These are phyloP conservation scores for Natrix natrix DNA, from an alignment of 2,797 vertebrate genomes.

Conservation along the genomic window DNA sequence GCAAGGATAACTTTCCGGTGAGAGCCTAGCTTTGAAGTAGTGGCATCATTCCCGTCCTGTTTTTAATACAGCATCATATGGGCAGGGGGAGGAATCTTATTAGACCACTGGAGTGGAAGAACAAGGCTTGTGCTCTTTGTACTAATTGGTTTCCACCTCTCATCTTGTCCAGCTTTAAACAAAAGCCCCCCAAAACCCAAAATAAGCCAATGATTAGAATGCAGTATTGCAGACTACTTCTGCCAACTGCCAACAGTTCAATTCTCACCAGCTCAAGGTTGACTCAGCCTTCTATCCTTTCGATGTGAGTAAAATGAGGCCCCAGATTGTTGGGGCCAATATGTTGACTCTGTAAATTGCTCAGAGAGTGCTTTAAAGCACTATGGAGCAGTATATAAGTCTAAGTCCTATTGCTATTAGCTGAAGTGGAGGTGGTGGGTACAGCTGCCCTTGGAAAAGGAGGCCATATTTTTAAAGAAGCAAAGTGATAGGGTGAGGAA, in stretches of 20 bases:
- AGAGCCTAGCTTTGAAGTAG: background rate
- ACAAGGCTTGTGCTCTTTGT: background rate
- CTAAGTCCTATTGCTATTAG: background rate
- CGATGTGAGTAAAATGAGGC: background rate
- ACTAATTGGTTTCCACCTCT: background rate
- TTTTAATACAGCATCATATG: background rate
- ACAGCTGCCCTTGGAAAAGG: conserved; percentile 11
- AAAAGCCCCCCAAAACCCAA: background rate
- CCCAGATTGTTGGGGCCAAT: background rate
- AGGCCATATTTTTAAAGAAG: conserved; percentile 65
- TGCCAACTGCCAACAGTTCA: background rate
- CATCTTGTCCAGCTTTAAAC: background rate
- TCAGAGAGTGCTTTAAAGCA: background rate
- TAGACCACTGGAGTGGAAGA: background rate
- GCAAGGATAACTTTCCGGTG: background rate
- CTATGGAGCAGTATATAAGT: background rate
- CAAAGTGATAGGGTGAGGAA: background rate
- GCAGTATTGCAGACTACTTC: background rate
- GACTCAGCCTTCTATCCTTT: background rate
- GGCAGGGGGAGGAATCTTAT: background rate
- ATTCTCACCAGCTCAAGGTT: background rate
- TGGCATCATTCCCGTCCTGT: too few relatives aligned
- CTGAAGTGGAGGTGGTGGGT: background rate
- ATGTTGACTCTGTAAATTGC: background rate
- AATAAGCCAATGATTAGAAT: background rate